Base-by-base conservation (phyloP, 2,797 vertebrate species). In the Aselliscus stoliczkanus region DNA sequence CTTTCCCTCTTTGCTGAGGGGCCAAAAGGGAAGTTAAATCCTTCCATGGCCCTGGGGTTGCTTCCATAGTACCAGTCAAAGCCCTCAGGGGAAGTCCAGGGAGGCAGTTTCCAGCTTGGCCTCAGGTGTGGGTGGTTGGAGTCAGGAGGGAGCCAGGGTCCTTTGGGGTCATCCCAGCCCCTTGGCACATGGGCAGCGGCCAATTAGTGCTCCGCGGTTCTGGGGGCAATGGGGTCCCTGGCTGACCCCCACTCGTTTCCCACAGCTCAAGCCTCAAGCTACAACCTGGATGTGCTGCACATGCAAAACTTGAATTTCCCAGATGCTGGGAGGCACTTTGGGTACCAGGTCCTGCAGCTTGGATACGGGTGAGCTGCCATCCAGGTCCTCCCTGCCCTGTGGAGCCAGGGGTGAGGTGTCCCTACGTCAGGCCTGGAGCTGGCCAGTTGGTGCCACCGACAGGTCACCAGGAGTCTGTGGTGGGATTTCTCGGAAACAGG, bases 291-390 rank as follows among this genome's bases (percentile, higher is more conserved):
- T 0, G 91, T 91, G 14, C 82, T 11, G 27, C 76, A 94, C 0
- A 77, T 58, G 0, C 80, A 87, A 9, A 56, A 17, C n/a, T 96
- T 98, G 69, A 95, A 92, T 42, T 69, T 79, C 23, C 88, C 96
- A 5, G 60, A 34, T 0, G 65, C 96, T 0, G 97, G 96, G 58
- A 97, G 87, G 37, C 97, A 98, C 47, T 98, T 98, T 69, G 98
- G 98, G 39, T 98, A 98, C 37, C 95, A 94, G 0, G 97, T 98
- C 42, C 79, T 97, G 65, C 97, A 98, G 82, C 60, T 97, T 5
- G 97, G 95, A 79, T 60, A 95, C 12, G 9, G 96, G 96, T 96
- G 80, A 96, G 96, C 87, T 34, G 70, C 29, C 2, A 7, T 50
- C 52, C 7, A 18, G 15, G 70, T 52, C 70, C 47, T 31, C 52